Evolutionary conservation across 2,888 invertebrate species (phyloP), one percentile per base, ranked within the genome.

Genomic region (Ferdinandea cuprea): DNA sequence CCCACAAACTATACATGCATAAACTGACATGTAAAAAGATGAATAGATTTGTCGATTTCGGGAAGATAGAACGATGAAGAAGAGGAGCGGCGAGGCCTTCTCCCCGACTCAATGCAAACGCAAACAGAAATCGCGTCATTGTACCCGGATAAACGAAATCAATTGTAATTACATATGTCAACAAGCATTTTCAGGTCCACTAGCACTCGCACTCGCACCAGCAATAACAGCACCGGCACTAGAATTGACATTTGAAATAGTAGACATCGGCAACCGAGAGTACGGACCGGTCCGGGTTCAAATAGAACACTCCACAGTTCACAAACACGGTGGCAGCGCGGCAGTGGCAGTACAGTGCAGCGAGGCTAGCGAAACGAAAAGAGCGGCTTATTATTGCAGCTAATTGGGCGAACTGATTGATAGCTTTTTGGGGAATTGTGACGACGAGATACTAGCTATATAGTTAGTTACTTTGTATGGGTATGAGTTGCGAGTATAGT

Each of bases 121-220:
- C 65, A 84, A 84, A 78, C 76, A 77, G 40, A 46, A 76, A 56
- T 69, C 74, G 68, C 79, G 74, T 68, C 73, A 79, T 74, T 74
- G 78, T 84, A 59, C 74, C 79, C 85, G 85, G 85, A 86, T 85
- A 78, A 86, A 86, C 84, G 85, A 86, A 87, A 89, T 89, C 89
- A 90, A 89, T 89, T 89, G 89, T 90, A 89, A 89, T 89, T 90
- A 89, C 89, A 89, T 88, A 88, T 90, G 89, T 89, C 89, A 89
- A 89, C 90, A 90, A 90, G 87, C 88, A 89, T 88, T 89, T 89
- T 85, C 78, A 83, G 81, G 71, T 77, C 59, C 77, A 54, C 59
- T 76, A 35, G 46, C 61, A 76, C 30, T 30, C 32, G 17, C 50
- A 19, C 13, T 44, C 25, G 21, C 19, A n/a, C 19, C 48, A 42